Percentiles rank a stretch among this genome's conserved stretches.
phyloP scores from a whole-genome alignment of 2,797 vertebrate genomes.

The Mus caroli region DNA sequence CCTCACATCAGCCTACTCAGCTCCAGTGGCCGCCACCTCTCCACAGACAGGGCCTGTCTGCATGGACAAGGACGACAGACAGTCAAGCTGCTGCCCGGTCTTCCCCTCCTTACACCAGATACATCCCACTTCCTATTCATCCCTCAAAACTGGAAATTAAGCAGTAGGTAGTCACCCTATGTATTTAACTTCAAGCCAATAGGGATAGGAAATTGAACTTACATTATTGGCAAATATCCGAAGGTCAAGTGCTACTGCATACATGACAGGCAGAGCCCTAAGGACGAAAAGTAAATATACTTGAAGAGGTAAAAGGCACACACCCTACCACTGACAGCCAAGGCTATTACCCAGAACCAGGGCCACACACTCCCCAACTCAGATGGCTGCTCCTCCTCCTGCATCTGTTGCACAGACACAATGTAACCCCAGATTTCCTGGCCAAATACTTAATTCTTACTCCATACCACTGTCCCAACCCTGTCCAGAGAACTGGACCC shows the following conservation, averaged over 20 bases:
- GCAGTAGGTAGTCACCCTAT: background rate
- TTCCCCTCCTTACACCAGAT: background rate
- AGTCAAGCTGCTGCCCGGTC: background rate
- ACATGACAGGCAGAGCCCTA: conserved; percentile 98
- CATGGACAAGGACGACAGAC: background rate
- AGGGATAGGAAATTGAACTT: conserved; percentile 84
- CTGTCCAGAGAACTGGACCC: background rate
- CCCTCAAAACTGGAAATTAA: background rate
- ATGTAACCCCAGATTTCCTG: background rate
- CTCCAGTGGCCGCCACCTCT: background rate
- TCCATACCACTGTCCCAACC: background rate
- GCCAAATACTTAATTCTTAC: background rate
- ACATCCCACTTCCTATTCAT: background rate
- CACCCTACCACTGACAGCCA: background rate
- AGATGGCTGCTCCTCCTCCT: accelerated
- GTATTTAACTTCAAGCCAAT: background rate
- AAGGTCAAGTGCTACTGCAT: conserved; percentile 96
- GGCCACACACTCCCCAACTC: background rate
- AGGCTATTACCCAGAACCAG: background rate
- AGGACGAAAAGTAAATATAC: conserved; percentile 8
- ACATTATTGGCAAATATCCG: conserved; percentile 98
- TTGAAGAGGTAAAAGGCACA: background rate
- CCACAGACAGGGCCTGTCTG: background rate
- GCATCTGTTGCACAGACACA: too few relatives aligned
- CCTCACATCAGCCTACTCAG: background rate